These are phyloP conservation scores for Cheilinus undulatus DNA, from an alignment of 2,113 vertebrate species.

Conservation along the genomic window DNA sequence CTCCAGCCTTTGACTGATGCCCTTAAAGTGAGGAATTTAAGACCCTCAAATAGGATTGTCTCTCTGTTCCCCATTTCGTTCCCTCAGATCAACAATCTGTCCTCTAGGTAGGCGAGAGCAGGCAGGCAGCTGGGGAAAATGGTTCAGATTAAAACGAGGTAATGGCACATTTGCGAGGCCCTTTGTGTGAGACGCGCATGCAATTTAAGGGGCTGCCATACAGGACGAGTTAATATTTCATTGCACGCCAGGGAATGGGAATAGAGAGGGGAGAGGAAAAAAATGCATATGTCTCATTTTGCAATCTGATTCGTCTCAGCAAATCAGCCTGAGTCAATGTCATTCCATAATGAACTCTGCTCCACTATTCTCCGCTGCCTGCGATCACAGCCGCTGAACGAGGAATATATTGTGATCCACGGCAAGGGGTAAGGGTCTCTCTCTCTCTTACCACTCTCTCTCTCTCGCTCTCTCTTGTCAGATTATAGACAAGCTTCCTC, in stretches of 20 bases:
- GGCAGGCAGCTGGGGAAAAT: constrained; percentile 65
- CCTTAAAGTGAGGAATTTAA: constrained; percentile 61
- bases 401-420: constrained; percentile 51
- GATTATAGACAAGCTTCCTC: constrained; percentile 10
- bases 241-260: constrained; percentile 64
- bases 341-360: constrained; percentile 78
- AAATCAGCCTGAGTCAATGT: constrained; percentile 81
- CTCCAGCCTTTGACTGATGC: constrained; percentile 25
- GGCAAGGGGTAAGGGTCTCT: constrained; percentile 16
- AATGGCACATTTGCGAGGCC: constrained; percentile 79
- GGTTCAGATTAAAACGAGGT: constrained; percentile 80
- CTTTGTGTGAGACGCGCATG: constrained; percentile 73
- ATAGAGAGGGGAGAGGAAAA: constrained; percentile 42
- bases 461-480: constrained; percentile 26
- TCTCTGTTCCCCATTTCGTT: constrained; percentile 56
- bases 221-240: constrained; percentile 82
- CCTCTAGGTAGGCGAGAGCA: constrained; percentile 62
- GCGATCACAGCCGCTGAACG: constrained; percentile 44
- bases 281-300: constrained; percentile 78
- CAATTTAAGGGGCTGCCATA: constrained; percentile 76
- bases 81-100: constrained; percentile 73
- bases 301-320: constrained; percentile 80
- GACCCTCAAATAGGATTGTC: constrained; percentile 55
- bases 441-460: constrained; percentile 2
- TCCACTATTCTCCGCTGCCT: constrained; percentile 49